Base-by-base conservation (phyloP, 2,113 vertebrate species). In the Fulica atra region DNA sequence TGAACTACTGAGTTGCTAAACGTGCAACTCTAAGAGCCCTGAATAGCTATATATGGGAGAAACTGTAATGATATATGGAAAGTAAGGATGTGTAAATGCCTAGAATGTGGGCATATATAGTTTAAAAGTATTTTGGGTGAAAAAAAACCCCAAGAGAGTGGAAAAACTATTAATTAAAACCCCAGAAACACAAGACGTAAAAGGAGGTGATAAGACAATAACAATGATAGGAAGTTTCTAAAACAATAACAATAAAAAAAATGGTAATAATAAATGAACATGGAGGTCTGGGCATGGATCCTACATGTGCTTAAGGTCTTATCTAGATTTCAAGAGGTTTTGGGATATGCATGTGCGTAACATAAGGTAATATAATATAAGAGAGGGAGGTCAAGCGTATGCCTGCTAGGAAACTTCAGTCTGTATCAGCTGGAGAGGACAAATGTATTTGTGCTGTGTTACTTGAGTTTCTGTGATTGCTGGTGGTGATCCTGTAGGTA, bases 331-430 rank as follows among this genome's bases (percentile, higher is more conserved):
- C 54, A 70, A 70, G n/a, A 13, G 3, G 40, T 3, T 8, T 20
- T 3, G 21, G 14, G 10, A n/a, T 78, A 59, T 17, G 7, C 29
- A 35, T 13, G 8, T 40, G 26, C 6, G 42, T 44, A 44, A 42
- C 42, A 42, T 42, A 42, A 44, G 16, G 17, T 44, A 44, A 44
- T 16, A 17, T 17, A 44, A 44, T 44, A 44, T 44, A 68, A 77
- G 14, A 71, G 1, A 82, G 4, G 16, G 31, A 50, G 7, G 0
- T 2, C 21, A 54, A 6, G 3, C 7, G 6, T 35, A 38, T 29
- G 1, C 16, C 26, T 63, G 12, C 54, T 84, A 14, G n/a, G 26
- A 33, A 69, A 44, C 8, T 73, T 74, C 28, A 78, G 8, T 26
- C 46, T 42, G 8, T 40, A 85, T n/a, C n/a, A 71, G 3, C 10